phyloP scores from a whole-genome alignment of 2,797 vertebrate genomes.

The Helostoma temminkii region DNA sequence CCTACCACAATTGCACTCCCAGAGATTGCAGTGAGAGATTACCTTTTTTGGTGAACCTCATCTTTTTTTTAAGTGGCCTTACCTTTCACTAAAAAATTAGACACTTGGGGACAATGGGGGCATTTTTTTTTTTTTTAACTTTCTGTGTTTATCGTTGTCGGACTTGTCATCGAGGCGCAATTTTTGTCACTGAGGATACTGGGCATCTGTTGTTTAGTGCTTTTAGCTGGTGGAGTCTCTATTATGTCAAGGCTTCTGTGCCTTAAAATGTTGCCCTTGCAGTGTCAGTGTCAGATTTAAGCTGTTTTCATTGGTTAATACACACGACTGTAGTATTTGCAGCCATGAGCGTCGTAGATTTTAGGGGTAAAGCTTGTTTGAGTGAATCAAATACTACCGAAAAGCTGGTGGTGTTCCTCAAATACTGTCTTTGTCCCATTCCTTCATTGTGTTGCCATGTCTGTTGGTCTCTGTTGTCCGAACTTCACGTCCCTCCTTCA shows the following conservation, averaged over 20 bases:
- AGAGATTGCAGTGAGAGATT: slow-evolving; percentile 88
- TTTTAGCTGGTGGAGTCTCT: slow-evolving; percentile 89
- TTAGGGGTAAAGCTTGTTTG: slow-evolving; percentile 67
- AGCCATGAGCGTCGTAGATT: slow-evolving; percentile 63
- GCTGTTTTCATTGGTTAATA: slow-evolving; percentile 66
- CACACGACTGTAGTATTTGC: slow-evolving; percentile 60
- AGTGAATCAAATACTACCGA: slow-evolving; percentile 48
- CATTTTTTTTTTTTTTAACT: slow-evolving; percentile 51
- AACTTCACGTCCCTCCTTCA: slow-evolving; percentile 65
- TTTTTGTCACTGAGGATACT: slow-evolving; percentile 79
- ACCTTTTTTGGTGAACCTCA: slow-evolving; percentile 85
- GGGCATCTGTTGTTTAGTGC: slow-evolving; percentile 85
- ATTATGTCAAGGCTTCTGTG: slow-evolving; percentile 90
- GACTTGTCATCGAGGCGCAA: slow-evolving; percentile 71
- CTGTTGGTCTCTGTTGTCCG: slow-evolving; percentile 73
- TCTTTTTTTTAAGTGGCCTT: slow-evolving; percentile 89
- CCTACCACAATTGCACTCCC: slow-evolving; percentile 84
- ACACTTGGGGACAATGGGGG: slow-evolving; percentile 81
- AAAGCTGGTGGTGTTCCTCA: slow-evolving; percentile 65
- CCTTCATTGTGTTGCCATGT: slow-evolving; percentile 77
- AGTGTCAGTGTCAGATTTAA: slow-evolving; percentile 75
- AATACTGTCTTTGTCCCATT: slow-evolving; percentile 65
- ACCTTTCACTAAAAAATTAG: slow-evolving; percentile 84
- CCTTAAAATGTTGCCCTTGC: slow-evolving; percentile 87
- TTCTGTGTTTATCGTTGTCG: slow-evolving; percentile 69